Evolutionary conservation across 2,113 vertebrate species (phyloP).

Genomic region (Rana temporaria): DNA sequence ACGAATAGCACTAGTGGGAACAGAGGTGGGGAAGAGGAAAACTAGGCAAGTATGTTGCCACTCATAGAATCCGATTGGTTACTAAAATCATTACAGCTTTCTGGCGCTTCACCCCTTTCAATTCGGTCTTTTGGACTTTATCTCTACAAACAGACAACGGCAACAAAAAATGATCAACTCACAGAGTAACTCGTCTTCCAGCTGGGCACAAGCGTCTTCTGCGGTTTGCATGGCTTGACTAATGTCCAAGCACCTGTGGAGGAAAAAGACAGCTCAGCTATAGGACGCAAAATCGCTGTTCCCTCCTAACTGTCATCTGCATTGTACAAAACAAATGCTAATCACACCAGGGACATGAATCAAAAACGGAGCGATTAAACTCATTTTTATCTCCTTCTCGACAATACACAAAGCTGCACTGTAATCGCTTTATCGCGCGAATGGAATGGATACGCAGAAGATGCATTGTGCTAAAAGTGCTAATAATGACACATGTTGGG

Average conservation of each 20-base stretch:
- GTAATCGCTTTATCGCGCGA: neutral
- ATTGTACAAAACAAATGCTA: slow-evolving; percentile 23
- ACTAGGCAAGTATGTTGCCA: too few relatives aligned
- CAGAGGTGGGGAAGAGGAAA: too few relatives aligned
- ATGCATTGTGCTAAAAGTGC: neutral
- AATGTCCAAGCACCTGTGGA: slow-evolving; percentile 44
- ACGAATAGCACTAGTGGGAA: too few relatives aligned
- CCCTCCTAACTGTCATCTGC: neutral
- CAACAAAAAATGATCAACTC: slow-evolving; percentile 10
- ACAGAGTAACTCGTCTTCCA: slow-evolving; percentile 61
- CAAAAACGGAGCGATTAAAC: neutral
- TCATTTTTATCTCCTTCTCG: neutral
- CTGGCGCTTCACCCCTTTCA: too few relatives aligned
- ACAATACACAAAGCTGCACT: neutral
- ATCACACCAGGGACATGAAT: slow-evolving; percentile 17
- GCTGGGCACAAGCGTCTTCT: slow-evolving; percentile 45
- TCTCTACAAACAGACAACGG: neutral
- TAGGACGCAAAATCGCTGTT: neutral
- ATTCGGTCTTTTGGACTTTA: too few relatives aligned
- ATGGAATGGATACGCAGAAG: neutral
- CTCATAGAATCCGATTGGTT: too few relatives aligned
- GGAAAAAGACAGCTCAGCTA: neutral
- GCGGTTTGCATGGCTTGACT: slow-evolving; percentile 65
- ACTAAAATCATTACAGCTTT: too few relatives aligned
- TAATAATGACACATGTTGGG: neutral